Percentiles rank a stretch among this genome's conserved stretches.
Conservation (phyloP, 2,113 vertebrate species). For the cat (Felis catus) region DNA sequence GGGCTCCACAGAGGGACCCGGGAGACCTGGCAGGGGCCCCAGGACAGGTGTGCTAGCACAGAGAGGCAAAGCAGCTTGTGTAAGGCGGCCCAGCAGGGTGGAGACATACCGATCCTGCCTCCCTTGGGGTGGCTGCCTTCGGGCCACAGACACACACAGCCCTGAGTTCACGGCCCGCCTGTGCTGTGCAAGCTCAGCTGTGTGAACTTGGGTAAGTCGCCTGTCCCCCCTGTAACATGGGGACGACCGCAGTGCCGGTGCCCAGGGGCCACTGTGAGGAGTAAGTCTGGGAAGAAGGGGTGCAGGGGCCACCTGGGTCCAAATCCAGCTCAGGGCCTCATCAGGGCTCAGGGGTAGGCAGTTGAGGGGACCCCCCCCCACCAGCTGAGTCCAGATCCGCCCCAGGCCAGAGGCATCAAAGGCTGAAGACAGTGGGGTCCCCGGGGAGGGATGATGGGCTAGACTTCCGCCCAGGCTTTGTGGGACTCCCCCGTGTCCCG, state of each 20-base stretch:
- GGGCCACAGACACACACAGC: not conserved
- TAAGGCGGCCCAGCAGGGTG: not conserved
- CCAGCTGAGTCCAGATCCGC: not conserved
- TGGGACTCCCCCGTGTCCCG: not conserved
- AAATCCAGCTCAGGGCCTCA: not conserved
- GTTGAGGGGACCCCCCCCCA: not conserved
- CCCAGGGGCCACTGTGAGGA: too few species aligned
- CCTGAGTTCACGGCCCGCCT: not conserved
- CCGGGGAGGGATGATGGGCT: not conserved
- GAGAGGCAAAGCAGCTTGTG: not conserved
- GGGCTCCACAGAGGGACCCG: not conserved
- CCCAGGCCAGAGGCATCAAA: not conserved
- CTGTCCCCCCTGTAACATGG: not conserved
- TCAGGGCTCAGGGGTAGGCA: not conserved
- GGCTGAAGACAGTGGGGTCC: not conserved
- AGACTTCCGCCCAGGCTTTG: rapidly evolving
- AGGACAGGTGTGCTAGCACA: not conserved
- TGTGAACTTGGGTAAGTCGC: not conserved
- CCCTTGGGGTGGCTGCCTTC: too few species aligned
- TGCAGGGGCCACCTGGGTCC: rapidly evolving
- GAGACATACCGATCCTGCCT: rapidly evolving
- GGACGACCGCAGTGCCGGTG: not conserved
- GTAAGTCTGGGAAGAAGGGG: too few species aligned
- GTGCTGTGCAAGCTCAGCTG: too few species aligned
- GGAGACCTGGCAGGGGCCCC: not conserved